Evolutionary conservation across 1,140 invertebrate species (phyloP), one percentile per base, ranked within the genome.

Genomic region (Zaprionus davidi): DNA sequence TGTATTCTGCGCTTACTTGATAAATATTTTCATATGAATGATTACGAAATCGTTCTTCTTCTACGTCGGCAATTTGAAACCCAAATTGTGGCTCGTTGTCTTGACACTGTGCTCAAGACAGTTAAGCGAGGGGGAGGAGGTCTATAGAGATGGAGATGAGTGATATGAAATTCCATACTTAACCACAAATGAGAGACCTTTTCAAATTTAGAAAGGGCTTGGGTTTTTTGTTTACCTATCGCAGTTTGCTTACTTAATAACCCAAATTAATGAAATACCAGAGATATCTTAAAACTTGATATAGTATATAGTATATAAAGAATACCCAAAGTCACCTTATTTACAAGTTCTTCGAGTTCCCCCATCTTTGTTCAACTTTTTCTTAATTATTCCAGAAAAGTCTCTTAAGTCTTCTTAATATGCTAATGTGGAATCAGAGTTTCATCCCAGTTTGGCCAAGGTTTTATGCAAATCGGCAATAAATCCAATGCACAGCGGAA

Each of bases 1-100:
- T 46, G n/a, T 56, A 28, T 68, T 69, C 58, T 68, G 34, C 67
- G 66, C 36, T 67, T 68, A 74, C 56, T 78, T 70, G 76, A 73
- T 78, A 81, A 76, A 68, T 72, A 75, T 83, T 80, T 86, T 83
- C 70, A 82, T 59, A 51, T 53, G 72, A 82, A 79, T 64, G 80
- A 78, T 70, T 74, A 49, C 58, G 66, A 62, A n/a, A 63, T 17
- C 41, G 7, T 44, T 44, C 4, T 15, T 15, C n/a, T 17, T n/a
- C 41, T n/a, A n/a, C 41, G 6, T 17, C 2, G 41, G 60, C 17
- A 49, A 55, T 58, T 28, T 36, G 53, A 49, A 38, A 65, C 49
- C 24, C 41, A 65, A 56, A 46, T 64, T 44, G 17, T n/a, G 46
- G 0, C 46, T 28, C 0, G 12, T 41, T 31, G 38, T 44, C 38